Evolutionary conservation across 2,797 vertebrate genomes (phyloP).

Genomic region (Sebastes matsubarae): DNA sequence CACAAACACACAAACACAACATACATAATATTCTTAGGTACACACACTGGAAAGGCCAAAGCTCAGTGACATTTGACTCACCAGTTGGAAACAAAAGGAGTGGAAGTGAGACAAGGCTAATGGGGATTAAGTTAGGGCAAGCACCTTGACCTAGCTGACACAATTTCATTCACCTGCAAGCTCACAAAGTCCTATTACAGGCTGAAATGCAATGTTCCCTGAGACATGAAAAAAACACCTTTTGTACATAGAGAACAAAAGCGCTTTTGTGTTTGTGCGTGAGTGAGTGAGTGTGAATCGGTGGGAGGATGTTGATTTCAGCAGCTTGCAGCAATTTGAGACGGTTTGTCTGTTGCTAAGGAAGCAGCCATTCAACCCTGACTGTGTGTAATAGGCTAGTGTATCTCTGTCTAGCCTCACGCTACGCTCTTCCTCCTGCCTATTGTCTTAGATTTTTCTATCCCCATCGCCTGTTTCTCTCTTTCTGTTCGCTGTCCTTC

Average conservation of each 20-base stretch:
- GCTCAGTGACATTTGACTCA: constrained; percentile 12
- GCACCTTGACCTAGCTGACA: constrained; percentile 11
- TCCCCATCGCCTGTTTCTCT: background rate
- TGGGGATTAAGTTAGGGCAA: constrained; percentile 1
- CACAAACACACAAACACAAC: background rate
- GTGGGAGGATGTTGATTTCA: constrained; percentile 28
- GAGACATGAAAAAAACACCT: background rate
- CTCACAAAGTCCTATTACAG: background rate
- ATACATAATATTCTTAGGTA: background rate
- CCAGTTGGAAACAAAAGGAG: background rate
- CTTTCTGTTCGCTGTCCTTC: constrained; percentile 1
- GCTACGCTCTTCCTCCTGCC: background rate
- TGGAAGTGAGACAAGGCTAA: background rate
- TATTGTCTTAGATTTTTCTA: background rate
- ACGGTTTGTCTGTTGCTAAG: constrained; percentile 8
- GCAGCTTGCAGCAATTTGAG: constrained; percentile 20
- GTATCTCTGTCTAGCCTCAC: constrained; percentile 8
- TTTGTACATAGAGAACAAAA: background rate
- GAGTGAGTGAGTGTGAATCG: background rate
- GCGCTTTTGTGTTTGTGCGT: constrained; percentile 3
- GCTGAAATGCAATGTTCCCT: background rate
- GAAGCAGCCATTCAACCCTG: constrained; percentile 29
- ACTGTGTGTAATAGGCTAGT: constrained; percentile 7
- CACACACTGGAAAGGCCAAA: background rate
- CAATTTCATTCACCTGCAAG: background rate